Conservation (phyloP, 1,140 invertebrate genomes). For the Drosophila quadrilineata region DNA sequence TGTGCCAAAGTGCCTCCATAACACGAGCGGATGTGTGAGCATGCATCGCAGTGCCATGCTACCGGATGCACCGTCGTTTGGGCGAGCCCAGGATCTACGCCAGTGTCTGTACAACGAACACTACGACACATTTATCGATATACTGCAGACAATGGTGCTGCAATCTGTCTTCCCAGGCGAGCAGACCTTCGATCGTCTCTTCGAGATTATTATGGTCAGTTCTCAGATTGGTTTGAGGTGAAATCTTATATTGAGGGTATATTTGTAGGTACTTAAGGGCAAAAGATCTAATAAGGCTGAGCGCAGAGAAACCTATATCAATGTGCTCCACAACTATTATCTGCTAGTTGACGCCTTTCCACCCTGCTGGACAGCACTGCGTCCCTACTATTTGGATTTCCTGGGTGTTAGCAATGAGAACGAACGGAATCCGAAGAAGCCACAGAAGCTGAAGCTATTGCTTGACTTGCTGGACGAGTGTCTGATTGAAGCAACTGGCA, state of each 20-base stretch:
- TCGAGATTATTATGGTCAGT: slow-evolving; percentile 57
- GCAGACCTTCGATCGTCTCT: slow-evolving; percentile 36
- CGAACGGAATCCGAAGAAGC: not conserved
- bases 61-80: slow-evolving; percentile 51
- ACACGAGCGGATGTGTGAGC: slow-evolving; percentile 40
- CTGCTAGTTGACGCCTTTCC: slow-evolving; percentile 58
- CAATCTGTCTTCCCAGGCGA: slow-evolving; percentile 57
- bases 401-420: slow-evolving; percentile 20
- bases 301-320: slow-evolving; percentile 35
- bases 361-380: slow-evolving; percentile 60
- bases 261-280: slow-evolving; percentile 37
- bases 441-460: slow-evolving; percentile 48
- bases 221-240: not conserved
- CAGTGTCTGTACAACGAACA: slow-evolving; percentile 47
- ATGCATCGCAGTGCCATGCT: slow-evolving; percentile 49
- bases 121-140: slow-evolving; percentile 59
- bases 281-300: slow-evolving; percentile 37
- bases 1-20: slow-evolving; percentile 55
- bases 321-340: slow-evolving; percentile 41
- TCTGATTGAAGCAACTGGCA: slow-evolving; percentile 37
- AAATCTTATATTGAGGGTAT: not conserved
- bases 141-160: slow-evolving; percentile 46
- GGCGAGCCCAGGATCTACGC: slow-evolving; percentile 28
- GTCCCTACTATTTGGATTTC: slow-evolving; percentile 58
- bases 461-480: slow-evolving; percentile 45